These are phyloP conservation scores for Nasonovia ribisnigri DNA, from an alignment of 2,888 invertebrate genomes.

Conservation along the genomic window DNA sequence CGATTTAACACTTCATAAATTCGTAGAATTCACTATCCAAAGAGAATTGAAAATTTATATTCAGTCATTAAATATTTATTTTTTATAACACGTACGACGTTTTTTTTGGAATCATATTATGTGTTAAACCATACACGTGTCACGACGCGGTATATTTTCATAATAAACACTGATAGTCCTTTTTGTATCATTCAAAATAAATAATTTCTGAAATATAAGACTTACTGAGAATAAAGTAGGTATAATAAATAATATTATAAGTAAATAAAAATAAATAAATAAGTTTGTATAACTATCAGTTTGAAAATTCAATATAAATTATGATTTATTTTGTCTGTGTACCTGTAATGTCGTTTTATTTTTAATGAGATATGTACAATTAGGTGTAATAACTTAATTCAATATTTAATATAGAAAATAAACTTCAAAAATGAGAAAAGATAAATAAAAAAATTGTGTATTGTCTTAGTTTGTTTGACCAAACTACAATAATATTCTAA, in stretches of 20 bases:
- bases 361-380: background rate
- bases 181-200: background rate
- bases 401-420: too few relatives aligned
- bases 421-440: background rate
- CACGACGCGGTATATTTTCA: background rate
- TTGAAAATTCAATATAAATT: background rate
- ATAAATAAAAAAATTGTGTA: background rate
- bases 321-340: background rate
- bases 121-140: background rate
- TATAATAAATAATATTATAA: too few relatives aligned
- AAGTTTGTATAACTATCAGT: background rate
- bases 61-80: background rate
- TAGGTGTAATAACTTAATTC: too few relatives aligned
- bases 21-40: background rate
- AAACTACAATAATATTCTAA: background rate
- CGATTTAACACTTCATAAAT: constrained; percentile 45
- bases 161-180: background rate
- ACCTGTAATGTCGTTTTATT: background rate
- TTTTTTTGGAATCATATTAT: background rate
- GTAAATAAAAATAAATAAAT: too few relatives aligned
- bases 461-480: background rate
- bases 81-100: background rate
- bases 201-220: background rate
- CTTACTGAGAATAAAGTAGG: too few relatives aligned
- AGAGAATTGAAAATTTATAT: constrained; percentile 30